Percentiles rank a stretch among this genome's conserved stretches.
Conservation (phyloP, 2,797 vertebrate genomes). For the Acanthurus lineatus region DNA sequence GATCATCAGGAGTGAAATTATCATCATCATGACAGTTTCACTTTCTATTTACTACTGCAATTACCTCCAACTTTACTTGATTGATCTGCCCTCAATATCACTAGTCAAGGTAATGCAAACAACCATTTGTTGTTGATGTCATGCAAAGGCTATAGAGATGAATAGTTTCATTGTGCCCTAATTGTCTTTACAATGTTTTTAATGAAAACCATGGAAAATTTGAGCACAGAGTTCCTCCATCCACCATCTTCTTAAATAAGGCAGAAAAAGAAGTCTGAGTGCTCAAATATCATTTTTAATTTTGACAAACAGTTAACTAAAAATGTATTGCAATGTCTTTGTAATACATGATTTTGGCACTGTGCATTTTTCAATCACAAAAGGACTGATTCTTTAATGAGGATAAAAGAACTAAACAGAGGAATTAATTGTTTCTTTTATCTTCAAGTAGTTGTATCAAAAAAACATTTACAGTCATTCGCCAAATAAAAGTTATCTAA, state of each 20-base stretch:
- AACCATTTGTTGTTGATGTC: background rate
- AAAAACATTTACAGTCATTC: background rate
- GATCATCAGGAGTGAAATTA: background rate
- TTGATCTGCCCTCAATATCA: background rate
- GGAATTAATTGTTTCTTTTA: background rate
- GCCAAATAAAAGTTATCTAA: background rate
- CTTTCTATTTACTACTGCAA: background rate
- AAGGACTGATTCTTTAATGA: background rate
- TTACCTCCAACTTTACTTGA: background rate
- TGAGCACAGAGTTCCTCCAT: background rate
- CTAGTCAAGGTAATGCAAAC: background rate
- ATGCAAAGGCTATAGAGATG: background rate
- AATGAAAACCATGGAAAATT: background rate
- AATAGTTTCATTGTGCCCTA: background rate
- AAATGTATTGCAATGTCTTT: slow-evolving; percentile 2
- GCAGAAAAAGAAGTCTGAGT: background rate
- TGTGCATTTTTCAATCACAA: background rate
- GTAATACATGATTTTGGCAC: background rate
- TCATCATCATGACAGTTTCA: background rate
- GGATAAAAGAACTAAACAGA: background rate
- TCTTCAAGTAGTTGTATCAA: background rate
- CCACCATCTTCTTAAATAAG: background rate
- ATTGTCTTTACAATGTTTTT: background rate
- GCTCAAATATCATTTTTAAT: background rate
- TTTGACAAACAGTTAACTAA: background rate